Percentiles rank a stretch among this genome's conserved stretches.
These are phyloP conservation scores for Coptodon bakossiorum DNA, from an alignment of 2,113 vertebrate genomes.

Conservation along the genomic window DNA sequence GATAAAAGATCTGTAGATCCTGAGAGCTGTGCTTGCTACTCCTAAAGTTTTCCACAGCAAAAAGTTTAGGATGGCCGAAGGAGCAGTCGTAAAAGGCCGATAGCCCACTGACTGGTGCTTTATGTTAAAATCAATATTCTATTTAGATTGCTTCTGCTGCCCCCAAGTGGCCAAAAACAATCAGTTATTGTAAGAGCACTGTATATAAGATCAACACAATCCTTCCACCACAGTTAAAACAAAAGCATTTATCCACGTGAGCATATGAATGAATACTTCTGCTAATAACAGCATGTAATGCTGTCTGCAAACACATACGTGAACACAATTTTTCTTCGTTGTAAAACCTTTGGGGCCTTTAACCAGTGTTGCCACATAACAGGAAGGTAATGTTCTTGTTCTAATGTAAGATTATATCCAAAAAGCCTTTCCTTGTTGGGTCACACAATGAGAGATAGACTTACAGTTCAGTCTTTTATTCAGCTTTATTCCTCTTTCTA, in stretches of 20 bases:
- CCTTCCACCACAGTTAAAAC: not conserved
- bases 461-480: not conserved
- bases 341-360: not conserved
- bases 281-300: not conserved
- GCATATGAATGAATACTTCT: not conserved
- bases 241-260: not conserved
- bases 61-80: not conserved
- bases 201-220: not conserved
- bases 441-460: not conserved
- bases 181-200: not conserved
- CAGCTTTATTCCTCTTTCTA: slow-evolving; percentile 20
- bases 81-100: not conserved
- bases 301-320: not conserved
- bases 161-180: not conserved
- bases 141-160: not conserved
- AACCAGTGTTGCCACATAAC: not conserved
- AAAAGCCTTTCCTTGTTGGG: not conserved
- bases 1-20: not conserved
- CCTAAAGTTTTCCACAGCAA: not conserved
- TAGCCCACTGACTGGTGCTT: not conserved
- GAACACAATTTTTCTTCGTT: not conserved
- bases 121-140: not conserved
- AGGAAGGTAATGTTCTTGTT: not conserved
- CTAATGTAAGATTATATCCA: not conserved
- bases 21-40: not conserved